Base-by-base conservation (phyloP, 53 echinoderm and acorn worm species). In the Antedon mediterranea region DNA sequence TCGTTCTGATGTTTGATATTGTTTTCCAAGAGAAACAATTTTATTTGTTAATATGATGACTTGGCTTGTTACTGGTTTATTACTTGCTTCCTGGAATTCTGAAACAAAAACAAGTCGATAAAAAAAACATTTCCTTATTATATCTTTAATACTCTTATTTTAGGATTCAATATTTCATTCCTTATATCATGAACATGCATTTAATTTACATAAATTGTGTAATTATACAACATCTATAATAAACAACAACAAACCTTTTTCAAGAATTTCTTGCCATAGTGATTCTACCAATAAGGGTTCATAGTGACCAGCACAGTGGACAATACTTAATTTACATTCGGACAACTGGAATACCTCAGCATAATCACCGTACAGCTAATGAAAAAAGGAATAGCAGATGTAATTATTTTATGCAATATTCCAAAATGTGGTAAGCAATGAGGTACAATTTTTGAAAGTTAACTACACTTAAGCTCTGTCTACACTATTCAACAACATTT, bases 331-430 rank as follows among this genome's bases (percentile, higher is more conserved):
- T 79, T 91, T 89, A 37, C 91, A 89, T 30, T 89, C 92, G 29
- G 83, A 91, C 43, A 95, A 81, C 28, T 84, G 72, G 73, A 91
- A 95, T 27, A 76, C 78, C 72, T 86, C 86, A 3, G 97, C 97
- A 88, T 89, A 95, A 33, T 95, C 95, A 75, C 91, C 91, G 79
- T 91, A 95, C 37, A 95, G 73, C 97, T 95, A 80, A 57, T 26
- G 83, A 33, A 43, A 29, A 43, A 78, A 78, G 30, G 0, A 74
- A 34, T 14, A 75, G n/a, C 30, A 71, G 29, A 14, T 29, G 15
- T 20, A 32, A 18, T 34, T 3, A 43, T 11, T 32, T 26, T 72
- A 34, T 73, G 37, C 20, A 8, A 15, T 27, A 26, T 2, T 71
- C 23, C 29, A 32, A 79, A 14, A 28, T 20, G 13, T 15, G 23